Evolutionary conservation across 2,113 vertebrate species (phyloP).

Genomic region (Cottus gobio): DNA sequence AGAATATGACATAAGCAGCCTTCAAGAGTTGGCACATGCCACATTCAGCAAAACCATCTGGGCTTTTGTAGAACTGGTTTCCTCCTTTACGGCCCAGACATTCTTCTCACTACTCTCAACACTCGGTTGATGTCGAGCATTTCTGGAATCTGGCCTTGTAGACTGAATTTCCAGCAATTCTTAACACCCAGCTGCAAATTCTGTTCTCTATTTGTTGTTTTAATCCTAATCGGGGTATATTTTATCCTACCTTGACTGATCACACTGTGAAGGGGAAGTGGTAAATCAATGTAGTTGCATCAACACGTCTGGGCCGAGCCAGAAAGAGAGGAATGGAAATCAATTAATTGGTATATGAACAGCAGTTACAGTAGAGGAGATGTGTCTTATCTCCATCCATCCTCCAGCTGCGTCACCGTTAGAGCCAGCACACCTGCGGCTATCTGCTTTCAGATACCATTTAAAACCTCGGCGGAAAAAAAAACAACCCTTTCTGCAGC

Average conservation of each 20-base stretch:
- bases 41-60: slow-evolving; percentile 74
- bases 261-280: slow-evolving; percentile 43
- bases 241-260: slow-evolving; percentile 65
- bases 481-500: slow-evolving; percentile 35
- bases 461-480: slow-evolving; percentile 36
- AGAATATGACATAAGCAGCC: slow-evolving; percentile 63
- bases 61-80: slow-evolving; percentile 63
- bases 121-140: slow-evolving; percentile 71
- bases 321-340: slow-evolving; percentile 34
- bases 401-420: slow-evolving; percentile 57
- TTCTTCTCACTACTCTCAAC: slow-evolving; percentile 78
- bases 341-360: slow-evolving; percentile 17
- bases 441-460: slow-evolving; percentile 50
- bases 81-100: slow-evolving; percentile 61
- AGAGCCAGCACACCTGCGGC: slow-evolving; percentile 63
- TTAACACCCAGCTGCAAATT: slow-evolving; percentile 72
- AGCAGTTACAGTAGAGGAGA: slow-evolving; percentile 57
- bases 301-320: slow-evolving; percentile 47
- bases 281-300: slow-evolving; percentile 69
- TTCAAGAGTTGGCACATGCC: slow-evolving; percentile 60
- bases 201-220: slow-evolving; percentile 46
- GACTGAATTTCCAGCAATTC: slow-evolving; percentile 72
- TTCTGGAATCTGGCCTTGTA: slow-evolving; percentile 71
- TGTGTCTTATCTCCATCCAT: slow-evolving; percentile 21
- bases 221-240: slow-evolving; percentile 50